phyloP scores from a whole-genome alignment of 2,888 invertebrate genomes.

The Gymnocheta viridis region DNA sequence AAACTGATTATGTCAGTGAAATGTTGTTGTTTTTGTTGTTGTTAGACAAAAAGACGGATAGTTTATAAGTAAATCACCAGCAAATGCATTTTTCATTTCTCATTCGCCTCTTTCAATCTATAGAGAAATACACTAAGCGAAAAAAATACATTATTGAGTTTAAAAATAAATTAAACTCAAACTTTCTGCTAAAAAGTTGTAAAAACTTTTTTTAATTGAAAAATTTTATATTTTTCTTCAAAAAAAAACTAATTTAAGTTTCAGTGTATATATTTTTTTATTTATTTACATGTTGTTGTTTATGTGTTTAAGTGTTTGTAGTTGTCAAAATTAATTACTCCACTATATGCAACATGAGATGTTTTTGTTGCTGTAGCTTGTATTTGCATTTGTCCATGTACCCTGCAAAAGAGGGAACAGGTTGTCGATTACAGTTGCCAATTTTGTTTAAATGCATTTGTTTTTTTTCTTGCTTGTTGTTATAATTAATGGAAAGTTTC shows the following conservation, averaged over 20 bases:
- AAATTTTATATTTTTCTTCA: background rate
- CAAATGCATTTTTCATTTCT: slow-evolving; percentile 9
- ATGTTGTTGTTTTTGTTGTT: slow-evolving; percentile 32
- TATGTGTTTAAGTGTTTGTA: slow-evolving; percentile 48
- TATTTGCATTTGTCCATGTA: slow-evolving; percentile 37
- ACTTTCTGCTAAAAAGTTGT: background rate
- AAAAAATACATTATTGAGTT: too few relatives aligned
- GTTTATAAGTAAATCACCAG: slow-evolving; percentile 37
- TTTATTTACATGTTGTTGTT: slow-evolving; percentile 1
- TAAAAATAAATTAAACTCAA: too few relatives aligned
- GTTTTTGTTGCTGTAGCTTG: slow-evolving; percentile 14
- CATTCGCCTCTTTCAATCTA: background rate
- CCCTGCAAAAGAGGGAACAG: slow-evolving; percentile 28
- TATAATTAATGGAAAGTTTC: slow-evolving; percentile 65
- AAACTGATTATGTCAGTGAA: slow-evolving; percentile 15
- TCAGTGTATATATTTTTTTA: background rate
- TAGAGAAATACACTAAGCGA: background rate
- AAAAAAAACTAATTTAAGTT: background rate
- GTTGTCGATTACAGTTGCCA: slow-evolving; percentile 62
- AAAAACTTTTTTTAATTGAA: background rate
- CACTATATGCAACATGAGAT: slow-evolving; percentile 56
- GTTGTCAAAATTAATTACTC: slow-evolving; percentile 68
- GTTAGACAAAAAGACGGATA: slow-evolving; percentile 27
- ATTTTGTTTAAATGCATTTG: slow-evolving; percentile 29
- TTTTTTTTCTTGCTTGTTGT: background rate